Evolutionary conservation across 1,140 invertebrate species (phyloP).

Genomic region (Caenorhabditis inopinata): DNA sequence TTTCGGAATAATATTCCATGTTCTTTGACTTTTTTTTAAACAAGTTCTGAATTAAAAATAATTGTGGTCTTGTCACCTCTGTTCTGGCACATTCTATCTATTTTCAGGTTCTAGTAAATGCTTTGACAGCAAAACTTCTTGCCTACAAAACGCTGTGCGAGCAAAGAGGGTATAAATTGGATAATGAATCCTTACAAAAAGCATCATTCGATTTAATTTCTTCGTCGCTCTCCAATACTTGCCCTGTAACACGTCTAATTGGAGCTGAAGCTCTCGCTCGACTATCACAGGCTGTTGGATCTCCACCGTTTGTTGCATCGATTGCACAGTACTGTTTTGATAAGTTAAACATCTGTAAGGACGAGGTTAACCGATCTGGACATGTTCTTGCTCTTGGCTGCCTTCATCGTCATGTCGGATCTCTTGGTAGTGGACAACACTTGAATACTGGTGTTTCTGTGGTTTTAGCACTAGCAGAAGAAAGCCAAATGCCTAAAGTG

Average conservation of each 20-base stretch:
- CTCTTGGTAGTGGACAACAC: constrained; percentile 85
- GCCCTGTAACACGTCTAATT: constrained; percentile 72
- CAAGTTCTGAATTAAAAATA: too few relatives aligned
- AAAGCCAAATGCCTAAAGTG: constrained; percentile 76
- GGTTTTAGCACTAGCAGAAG: constrained; percentile 87
- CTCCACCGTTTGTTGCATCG: constrained; percentile 81
- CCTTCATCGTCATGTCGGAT: constrained; percentile 79
- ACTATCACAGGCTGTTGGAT: constrained; percentile 82
- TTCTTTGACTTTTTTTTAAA: too few relatives aligned
- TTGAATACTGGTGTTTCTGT: constrained; percentile 89
- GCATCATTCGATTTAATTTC: neutral
- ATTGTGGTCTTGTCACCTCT: too few relatives aligned
- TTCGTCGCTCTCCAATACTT: neutral
- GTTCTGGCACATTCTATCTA: too few relatives aligned
- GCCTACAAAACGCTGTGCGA: constrained; percentile 26
- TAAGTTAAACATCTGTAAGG: constrained; percentile 79
- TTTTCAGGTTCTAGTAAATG: constrained; percentile 74
- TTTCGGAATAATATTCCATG: too few relatives aligned
- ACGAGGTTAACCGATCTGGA: constrained; percentile 85
- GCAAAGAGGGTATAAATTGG: constrained; percentile 21
- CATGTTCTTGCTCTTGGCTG: constrained; percentile 89
- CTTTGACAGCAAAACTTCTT: neutral
- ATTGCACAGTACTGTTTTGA: constrained; percentile 87
- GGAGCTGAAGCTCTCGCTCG: constrained; percentile 83
- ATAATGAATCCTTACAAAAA: constrained; percentile 14